Conservation (phyloP, 2,797 vertebrate species). For the Sciaenops ocellatus region DNA sequence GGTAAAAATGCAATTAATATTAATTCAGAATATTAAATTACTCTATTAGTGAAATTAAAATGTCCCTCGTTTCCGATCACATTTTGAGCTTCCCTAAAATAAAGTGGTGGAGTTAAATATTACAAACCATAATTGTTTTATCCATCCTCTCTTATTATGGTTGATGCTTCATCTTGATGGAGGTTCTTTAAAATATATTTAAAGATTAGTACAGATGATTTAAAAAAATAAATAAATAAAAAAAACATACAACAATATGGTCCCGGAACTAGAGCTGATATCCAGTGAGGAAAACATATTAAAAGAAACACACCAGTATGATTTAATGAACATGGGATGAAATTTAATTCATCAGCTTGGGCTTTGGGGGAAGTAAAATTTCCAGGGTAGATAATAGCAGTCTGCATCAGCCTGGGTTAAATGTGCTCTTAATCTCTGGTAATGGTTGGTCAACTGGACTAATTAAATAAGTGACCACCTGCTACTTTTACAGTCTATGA, state of each 20-base stretch:
- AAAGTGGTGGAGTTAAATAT: neutral
- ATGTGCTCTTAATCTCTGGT: constrained; percentile 75
- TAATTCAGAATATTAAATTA: neutral
- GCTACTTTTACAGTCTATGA: constrained; percentile 78
- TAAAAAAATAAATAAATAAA: neutral
- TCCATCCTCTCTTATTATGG: neutral
- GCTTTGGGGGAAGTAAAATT: constrained; percentile 32
- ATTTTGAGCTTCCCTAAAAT: neutral
- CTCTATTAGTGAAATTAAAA: neutral
- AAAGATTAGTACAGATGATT: neutral
- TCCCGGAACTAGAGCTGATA: neutral
- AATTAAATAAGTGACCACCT: constrained; percentile 87
- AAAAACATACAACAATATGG: neutral
- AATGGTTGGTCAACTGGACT: constrained; percentile 78
- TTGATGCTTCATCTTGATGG: neutral
- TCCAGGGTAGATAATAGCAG: constrained; percentile 36
- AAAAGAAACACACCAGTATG: neutral
- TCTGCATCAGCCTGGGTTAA: constrained; percentile 51
- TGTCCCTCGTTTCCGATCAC: neutral
- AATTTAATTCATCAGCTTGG: constrained; percentile 47
- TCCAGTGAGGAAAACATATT: neutral
- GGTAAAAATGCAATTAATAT: neutral
- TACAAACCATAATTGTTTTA: neutral
- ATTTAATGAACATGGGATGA: constrained; percentile 30
- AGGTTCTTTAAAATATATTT: neutral